phyloP scores from a whole-genome alignment of 2,113 vertebrate species.

The Romanogobio albipinnatus region DNA sequence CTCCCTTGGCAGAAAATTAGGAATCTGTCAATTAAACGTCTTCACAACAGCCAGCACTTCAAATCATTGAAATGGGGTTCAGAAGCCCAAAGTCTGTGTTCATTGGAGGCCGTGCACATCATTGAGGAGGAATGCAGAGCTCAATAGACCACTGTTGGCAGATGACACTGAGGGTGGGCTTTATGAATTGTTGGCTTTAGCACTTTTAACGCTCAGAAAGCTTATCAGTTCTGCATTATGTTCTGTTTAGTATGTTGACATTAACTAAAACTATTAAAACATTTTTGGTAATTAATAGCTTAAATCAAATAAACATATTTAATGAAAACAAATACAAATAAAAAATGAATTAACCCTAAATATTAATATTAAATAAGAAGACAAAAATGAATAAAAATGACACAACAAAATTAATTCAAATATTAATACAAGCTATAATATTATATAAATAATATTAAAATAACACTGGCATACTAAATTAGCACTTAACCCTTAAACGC shows the following conservation, averaged over 20 bases:
- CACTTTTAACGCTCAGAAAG: neutral
- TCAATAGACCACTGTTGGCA: constrained; percentile 17
- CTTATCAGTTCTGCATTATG: neutral
- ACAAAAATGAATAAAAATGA: too few species aligned
- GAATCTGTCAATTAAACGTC: neutral
- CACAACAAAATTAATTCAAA: neutral
- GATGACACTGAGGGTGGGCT: constrained; percentile 31
- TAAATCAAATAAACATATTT: too few species aligned
- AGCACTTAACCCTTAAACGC: neutral
- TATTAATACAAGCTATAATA: neutral
- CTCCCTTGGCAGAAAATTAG: neutral
- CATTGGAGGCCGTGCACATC: neutral
- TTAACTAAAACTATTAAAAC: neutral
- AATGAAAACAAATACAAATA: too few species aligned
- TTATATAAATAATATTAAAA: neutral
- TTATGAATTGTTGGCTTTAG: constrained; percentile 2
- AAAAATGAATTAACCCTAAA: too few species aligned
- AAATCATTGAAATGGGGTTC: constrained; percentile 18
- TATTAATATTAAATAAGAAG: too few species aligned
- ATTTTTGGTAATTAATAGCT: too few species aligned
- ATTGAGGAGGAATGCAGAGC: constrained; percentile 44
- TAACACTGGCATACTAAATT: neutral
- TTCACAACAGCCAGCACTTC: neutral
- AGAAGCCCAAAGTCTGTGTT: constrained; percentile 25
- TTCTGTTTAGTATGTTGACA: neutral